These are phyloP conservation scores for Ectemnius cavifrons DNA, from an alignment of 2,888 invertebrate species.

Conservation along the genomic window DNA sequence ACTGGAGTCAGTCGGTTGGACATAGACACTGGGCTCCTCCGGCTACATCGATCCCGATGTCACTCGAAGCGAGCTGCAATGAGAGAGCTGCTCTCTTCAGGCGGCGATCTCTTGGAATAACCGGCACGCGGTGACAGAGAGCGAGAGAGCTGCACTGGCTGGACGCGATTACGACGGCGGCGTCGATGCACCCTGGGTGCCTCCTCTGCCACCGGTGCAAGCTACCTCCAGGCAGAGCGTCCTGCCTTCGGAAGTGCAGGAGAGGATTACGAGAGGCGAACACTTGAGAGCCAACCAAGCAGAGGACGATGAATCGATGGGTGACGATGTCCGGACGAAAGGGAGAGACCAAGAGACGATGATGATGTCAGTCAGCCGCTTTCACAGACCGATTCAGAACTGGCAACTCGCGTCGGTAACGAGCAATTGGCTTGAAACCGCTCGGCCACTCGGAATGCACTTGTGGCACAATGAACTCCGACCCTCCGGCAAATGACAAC, in stretches of 20 bases:
- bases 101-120: background rate
- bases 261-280: background rate
- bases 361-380: slow-evolving; percentile 36
- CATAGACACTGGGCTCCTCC: too few relatives aligned
- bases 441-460: slow-evolving; percentile 69
- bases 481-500: slow-evolving; percentile 60
- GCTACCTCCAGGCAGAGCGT: slow-evolving; percentile 4
- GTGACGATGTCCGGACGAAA: slow-evolving; percentile 6
- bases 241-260: background rate
- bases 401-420: slow-evolving; percentile 54
- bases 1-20: too few relatives aligned
- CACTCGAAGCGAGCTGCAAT: background rate
- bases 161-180: too few relatives aligned
- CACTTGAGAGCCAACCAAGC: background rate
- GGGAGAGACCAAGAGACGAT: background rate
- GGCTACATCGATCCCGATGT: background rate
- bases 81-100: background rate
- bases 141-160: too few relatives aligned
- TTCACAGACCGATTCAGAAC: slow-evolving; percentile 58
- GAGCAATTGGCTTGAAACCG: slow-evolving; percentile 61
- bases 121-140: background rate
- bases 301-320: background rate
- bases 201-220: background rate
- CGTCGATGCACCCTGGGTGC: too few relatives aligned
- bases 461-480: slow-evolving; percentile 76